phyloP scores from a whole-genome alignment of 2,113 vertebrate species.

The Phylloscopus trochilus region DNA sequence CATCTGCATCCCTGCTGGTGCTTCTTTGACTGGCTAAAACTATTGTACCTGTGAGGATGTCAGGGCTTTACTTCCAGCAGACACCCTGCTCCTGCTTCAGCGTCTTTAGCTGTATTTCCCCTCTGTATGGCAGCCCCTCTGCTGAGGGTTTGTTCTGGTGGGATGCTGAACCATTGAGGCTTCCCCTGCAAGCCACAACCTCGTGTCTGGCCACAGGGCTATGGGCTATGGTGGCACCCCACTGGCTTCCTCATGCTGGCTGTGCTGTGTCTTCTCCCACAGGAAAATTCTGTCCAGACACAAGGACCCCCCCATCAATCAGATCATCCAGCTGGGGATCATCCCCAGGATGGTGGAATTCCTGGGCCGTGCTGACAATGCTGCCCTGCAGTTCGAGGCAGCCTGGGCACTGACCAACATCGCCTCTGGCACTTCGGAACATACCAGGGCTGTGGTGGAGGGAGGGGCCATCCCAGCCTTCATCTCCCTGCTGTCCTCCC shows the following conservation, averaged over 20 bases:
- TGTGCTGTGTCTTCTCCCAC: not conserved
- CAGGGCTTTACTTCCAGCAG: not conserved
- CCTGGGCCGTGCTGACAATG: constrained; percentile 68
- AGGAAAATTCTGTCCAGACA: constrained; percentile 87
- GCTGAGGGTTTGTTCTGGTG: not conserved
- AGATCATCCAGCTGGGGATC: constrained; percentile 81
- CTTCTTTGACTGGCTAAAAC: not conserved
- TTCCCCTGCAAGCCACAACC: not conserved
- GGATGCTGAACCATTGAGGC: not conserved
- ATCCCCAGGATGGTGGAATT: constrained; percentile 84
- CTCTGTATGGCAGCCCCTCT: not conserved
- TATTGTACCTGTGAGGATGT: not conserved
- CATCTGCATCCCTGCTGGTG: not conserved
- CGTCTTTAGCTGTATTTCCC: not conserved
- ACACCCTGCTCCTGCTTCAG: not conserved
- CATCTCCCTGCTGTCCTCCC: constrained; percentile 81
- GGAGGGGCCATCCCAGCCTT: constrained; percentile 83
- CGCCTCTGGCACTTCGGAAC: constrained; percentile 85
- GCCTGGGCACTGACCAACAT: constrained; percentile 95
- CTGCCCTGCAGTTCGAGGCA: constrained; percentile 86
- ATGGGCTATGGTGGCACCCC: not conserved
- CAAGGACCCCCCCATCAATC: constrained; percentile 79
- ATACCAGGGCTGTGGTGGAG: constrained; percentile 86
- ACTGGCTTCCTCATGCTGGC: not conserved
- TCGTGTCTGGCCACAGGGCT: not conserved